Base-by-base conservation (phyloP, 1,140 invertebrate genomes). In the Homarus americanus region DNA sequence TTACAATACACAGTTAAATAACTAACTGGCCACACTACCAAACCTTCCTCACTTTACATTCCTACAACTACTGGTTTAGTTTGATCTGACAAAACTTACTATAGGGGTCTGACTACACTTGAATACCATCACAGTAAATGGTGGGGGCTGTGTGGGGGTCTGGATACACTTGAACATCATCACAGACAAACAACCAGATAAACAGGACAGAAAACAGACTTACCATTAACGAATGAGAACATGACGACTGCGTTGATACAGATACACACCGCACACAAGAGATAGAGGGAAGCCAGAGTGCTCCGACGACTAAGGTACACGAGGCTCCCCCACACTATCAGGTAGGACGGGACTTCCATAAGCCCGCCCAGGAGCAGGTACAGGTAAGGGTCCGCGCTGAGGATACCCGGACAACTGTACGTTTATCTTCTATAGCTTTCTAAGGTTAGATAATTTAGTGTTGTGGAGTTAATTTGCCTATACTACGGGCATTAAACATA, bases 331-430 rank as follows among this genome's bases (percentile, higher is more conserved):
- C 66, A 58, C 28, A 87, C 32, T 38, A 80, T 24, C 38, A 86
- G 49, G 78, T 89, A 89, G 20, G 83, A 78, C 17, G 83, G 76
- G 7, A 91, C 53, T 36, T 91, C 91, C 53, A 75, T 15, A 49
- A 91, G 17, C 4, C 83, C 91, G 9, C 84, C 80, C 7, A 91
- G 83, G 66, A 83, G 75, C n/a, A 86, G 41, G 49, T 87, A 82
- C 34, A 91, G 34, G 84, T 91, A 83, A 5, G 75, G 83, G 83
- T 83, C 82, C 20, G 44, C 83, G 36, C 78, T 89, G 63, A 1
- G 32, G 5, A 4, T 9, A 41, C 36, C 1, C 28, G 44, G 44
- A 72, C 66, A 34, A 76, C 28, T 7, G 12, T 32, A 17, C 24
- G 36, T 20, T 72, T 32, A 72, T 24, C 10, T 24, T 72, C 10